A percentile compares a stretch with the other conserved stretches of the same genome.
Conservation (phyloP, 2,113 vertebrate genomes). For the Cyprinodon variegatus region DNA sequence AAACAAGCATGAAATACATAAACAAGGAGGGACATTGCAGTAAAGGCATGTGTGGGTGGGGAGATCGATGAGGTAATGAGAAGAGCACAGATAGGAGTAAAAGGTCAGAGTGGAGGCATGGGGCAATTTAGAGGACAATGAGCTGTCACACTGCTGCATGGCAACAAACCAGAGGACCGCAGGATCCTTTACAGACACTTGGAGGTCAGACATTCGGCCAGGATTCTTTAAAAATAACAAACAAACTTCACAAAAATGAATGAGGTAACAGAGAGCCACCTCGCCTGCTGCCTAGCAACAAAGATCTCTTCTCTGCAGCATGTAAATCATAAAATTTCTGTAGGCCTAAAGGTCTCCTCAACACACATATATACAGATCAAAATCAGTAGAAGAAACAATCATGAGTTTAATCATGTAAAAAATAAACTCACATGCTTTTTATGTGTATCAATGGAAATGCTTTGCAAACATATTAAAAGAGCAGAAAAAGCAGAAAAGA, state of each 20-base stretch:
- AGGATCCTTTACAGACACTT: slow-evolving; percentile 41
- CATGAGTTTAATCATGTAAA: slow-evolving; percentile 3
- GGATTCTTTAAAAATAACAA: slow-evolving; percentile 24
- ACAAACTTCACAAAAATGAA: slow-evolving; percentile 32
- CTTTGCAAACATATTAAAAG: slow-evolving; percentile 2
- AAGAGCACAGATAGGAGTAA: slow-evolving; percentile 26
- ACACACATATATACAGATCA: slow-evolving; percentile 16
- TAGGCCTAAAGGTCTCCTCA: slow-evolving; percentile 20
- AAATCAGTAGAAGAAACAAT: slow-evolving; percentile 7
- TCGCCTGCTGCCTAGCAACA: slow-evolving; percentile 76
- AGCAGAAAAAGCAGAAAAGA: not conserved
- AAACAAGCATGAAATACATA: slow-evolving; percentile 7
- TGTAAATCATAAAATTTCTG: slow-evolving; percentile 50
- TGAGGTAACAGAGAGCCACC: slow-evolving; percentile 36
- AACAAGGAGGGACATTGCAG: slow-evolving; percentile 27
- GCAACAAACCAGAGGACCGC: slow-evolving; percentile 28
- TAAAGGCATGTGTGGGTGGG: slow-evolving; percentile 24
- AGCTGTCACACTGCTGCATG: slow-evolving; percentile 38
- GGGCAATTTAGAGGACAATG: slow-evolving; percentile 38
- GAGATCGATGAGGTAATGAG: slow-evolving; percentile 33
- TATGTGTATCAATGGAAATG: not conserved
- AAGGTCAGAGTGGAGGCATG: slow-evolving; percentile 40
- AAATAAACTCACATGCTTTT: not conserved
- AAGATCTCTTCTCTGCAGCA: slow-evolving; percentile 37
- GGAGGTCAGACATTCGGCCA: slow-evolving; percentile 33